A percentile compares a stretch with the other conserved stretches of the same genome.
Evolutionary conservation across 1,140 invertebrate genomes (phyloP).

Genomic region (Spodoptera frugiperda): DNA sequence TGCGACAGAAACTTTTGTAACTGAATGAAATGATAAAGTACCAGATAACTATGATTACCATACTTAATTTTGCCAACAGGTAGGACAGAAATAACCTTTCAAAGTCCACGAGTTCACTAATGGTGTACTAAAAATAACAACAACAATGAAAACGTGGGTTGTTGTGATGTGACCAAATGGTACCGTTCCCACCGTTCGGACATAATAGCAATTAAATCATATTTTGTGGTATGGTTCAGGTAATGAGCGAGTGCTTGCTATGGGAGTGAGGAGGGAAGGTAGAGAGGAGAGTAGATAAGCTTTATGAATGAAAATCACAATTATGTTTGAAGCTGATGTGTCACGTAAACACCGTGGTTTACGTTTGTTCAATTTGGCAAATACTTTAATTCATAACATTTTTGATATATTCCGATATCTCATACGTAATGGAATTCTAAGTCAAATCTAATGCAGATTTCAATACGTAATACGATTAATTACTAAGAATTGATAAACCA

Average conservation of each 20-base stretch:
- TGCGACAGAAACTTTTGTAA: no score
- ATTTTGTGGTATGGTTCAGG: slow-evolving; percentile 29
- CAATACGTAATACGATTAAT: no score
- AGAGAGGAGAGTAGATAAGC: no score
- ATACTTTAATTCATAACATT: no score
- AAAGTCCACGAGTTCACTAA: background rate
- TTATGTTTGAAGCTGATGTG: no score
- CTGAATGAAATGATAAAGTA: no score
- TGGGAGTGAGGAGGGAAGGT: background rate
- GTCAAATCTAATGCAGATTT: no score
- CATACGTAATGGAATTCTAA: no score
- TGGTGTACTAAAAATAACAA: background rate
- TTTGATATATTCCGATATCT: no score
- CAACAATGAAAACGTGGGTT: slow-evolving; percentile 10
- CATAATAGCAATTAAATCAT: slow-evolving; percentile 49
- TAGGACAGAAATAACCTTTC: slow-evolving; percentile 13
- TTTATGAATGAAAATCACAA: no score
- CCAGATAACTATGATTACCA: background rate
- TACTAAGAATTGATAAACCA: background rate
- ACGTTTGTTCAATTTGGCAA: no score
- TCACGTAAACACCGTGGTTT: no score
- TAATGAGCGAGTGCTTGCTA: background rate
- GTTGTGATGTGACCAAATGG: slow-evolving; percentile 23
- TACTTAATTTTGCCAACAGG: background rate
- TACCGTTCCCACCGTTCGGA: slow-evolving; percentile 45